Evolutionary conservation across 2,797 vertebrate species (phyloP), one percentile per base, ranked within the genome.

Genomic region (Morelia viridis): DNA sequence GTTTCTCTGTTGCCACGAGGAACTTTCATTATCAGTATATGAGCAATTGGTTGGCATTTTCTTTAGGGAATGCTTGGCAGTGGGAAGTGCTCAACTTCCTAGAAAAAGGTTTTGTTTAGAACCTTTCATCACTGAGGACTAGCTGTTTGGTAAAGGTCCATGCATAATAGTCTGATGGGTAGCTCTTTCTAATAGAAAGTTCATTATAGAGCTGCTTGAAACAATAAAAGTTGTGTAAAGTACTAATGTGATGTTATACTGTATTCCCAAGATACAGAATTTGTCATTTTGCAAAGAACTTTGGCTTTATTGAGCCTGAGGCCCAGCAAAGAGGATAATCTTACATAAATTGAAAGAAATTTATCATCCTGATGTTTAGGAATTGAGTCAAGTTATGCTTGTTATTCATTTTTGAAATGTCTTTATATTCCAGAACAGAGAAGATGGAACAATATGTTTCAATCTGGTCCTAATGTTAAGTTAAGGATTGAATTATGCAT

Each of bases 71-170:
- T 95, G 95, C 86, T 94, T 91, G 90, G 93, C 94, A 94, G 94
- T 95, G 93, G 94, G 88, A 94, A 96, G 92, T 93, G 94, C 87
- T 89, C 91, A 93, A 56, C 95, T 95, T 93, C 95, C 94, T 94
- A 94, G 95, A 95, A 96, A 94, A 94, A 31, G 3, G 91, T 94
- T 96, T 96, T 96, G 94, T 96, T 94, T 93, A 94, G 94, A 96
- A 94, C 83, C 19, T 95, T 96, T 96, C 94, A 95, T 96, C 95
- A 94, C 90, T 68, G 85, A 94, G 94, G 95, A 96, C 95, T 96
- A 96, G 94, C 93, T 96, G 92, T 95, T 96, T 96, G 92, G 94
- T 96, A 96, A 97, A 95, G 91, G 91, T 90, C 95, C 87, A 87
- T 91, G 84, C 94, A 93, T 93, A 96, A 93, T 87, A 84, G 89